Conservation (phyloP, 2,888 invertebrate genomes). For the Agrochola lychnidis region DNA sequence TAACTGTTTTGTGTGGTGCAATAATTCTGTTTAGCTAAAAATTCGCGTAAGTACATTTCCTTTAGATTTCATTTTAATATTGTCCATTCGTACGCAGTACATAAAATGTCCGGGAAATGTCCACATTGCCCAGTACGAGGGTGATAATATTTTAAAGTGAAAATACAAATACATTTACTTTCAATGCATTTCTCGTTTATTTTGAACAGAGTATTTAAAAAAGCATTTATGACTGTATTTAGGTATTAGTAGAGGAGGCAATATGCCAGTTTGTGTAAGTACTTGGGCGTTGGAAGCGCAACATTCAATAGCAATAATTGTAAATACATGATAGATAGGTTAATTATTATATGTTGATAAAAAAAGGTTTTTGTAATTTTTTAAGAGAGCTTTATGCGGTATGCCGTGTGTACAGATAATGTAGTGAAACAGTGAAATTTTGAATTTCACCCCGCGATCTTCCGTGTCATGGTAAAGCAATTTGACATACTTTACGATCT, state of each 20-base stretch:
- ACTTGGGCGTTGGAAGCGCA: conserved; percentile 88
- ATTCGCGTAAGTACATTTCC: neutral
- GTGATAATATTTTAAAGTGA: conserved; percentile 28
- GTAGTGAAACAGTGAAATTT: conserved; percentile 85
- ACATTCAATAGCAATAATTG: conserved; percentile 89
- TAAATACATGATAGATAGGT: conserved; percentile 88
- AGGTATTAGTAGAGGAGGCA: conserved; percentile 82
- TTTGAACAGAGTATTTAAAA: conserved; percentile 75
- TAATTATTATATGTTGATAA: conserved; percentile 88
- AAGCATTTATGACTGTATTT: conserved; percentile 76
- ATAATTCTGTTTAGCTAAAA: conserved; percentile 4
- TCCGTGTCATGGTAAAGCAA: conserved; percentile 78
- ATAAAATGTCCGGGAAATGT: conserved; percentile 57
- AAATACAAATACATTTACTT: conserved; percentile 9
- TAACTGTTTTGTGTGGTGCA: conserved; percentile 4
- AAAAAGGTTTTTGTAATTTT: conserved; percentile 86
- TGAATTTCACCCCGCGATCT: conserved; percentile 86
- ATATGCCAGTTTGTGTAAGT: conserved; percentile 82
- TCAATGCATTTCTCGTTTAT: conserved; percentile 38
- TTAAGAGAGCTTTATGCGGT: conserved; percentile 90
- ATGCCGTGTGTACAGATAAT: conserved; percentile 83
- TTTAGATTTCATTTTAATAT: conserved; percentile 28
- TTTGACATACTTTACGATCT: conserved; percentile 76
- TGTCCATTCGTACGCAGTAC: conserved; percentile 52
- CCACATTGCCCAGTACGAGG: conserved; percentile 48